phyloP scores from a whole-genome alignment of 2,888 invertebrate genomes.

The Nebria brevicollis region DNA sequence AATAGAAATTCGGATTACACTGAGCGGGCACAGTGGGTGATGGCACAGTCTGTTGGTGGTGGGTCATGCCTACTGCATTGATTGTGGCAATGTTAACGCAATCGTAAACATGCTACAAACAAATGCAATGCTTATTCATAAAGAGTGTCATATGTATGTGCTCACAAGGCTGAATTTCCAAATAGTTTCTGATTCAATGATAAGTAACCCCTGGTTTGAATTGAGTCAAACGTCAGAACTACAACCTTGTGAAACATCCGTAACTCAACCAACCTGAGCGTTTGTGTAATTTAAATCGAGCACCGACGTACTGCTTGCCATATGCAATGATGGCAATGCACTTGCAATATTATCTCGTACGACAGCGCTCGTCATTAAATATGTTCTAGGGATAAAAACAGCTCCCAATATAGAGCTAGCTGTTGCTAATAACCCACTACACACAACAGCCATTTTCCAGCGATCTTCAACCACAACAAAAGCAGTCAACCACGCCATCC shows the following conservation, averaged over 20 bases:
- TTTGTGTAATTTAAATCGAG: conserved; percentile 62
- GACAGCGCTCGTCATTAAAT: conserved; percentile 73
- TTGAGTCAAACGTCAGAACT: not conserved
- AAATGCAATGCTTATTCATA: conserved; percentile 34
- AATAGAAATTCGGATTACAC: conserved; percentile 56
- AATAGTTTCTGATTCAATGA: not conserved
- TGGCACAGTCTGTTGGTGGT: conserved; percentile 48
- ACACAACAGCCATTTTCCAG: conserved; percentile 70
- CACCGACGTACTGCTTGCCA: conserved; percentile 60
- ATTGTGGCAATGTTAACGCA: conserved; percentile 67
- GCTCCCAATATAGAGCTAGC: conserved; percentile 71
- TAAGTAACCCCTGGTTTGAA: not conserved
- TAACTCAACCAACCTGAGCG: conserved; percentile 56
- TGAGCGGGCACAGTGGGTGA: conserved; percentile 42
- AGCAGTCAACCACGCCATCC: conserved; percentile 71
- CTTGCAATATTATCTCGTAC: conserved; percentile 70
- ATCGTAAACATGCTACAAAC: conserved; percentile 67
- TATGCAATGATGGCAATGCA: conserved; percentile 64
- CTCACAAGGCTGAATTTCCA: not conserved
- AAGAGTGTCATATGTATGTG: not conserved
- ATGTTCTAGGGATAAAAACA: conserved; percentile 76
- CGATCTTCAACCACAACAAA: conserved; percentile 65
- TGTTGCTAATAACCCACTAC: conserved; percentile 70
- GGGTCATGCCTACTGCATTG: conserved; percentile 59
- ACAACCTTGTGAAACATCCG: not conserved